phyloP scores from a whole-genome alignment of 2,113 vertebrate species.

The Pleuronectes platessa region DNA sequence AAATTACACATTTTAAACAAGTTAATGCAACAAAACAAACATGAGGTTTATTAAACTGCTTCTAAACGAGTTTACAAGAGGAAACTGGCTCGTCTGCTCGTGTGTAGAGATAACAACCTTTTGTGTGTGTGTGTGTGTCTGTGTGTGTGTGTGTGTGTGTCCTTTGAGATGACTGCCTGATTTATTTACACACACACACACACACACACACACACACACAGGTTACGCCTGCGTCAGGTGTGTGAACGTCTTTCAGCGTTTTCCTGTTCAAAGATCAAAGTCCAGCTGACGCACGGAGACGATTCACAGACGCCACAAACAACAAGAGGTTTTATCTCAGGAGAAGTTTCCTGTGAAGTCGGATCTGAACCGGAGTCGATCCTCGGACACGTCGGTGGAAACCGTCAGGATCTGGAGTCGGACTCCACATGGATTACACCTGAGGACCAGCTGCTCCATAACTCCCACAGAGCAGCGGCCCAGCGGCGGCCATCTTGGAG shows the following conservation, averaged over 20 bases:
- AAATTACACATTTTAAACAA: too few species aligned
- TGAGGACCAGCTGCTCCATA: conserved; percentile 32
- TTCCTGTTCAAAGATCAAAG: conserved; percentile 81
- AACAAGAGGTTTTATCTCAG: background rate
- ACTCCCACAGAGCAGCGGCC: conserved; percentile 24
- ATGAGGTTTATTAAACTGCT: too few species aligned
- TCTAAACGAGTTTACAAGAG: too few species aligned
- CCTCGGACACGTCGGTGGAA: background rate
- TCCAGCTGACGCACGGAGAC: conserved; percentile 61
- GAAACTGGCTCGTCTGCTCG: too few species aligned
- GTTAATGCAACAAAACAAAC: too few species aligned
- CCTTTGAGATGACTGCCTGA: conserved; percentile 6
- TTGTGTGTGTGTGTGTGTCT: too few species aligned
- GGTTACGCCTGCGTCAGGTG: conserved; percentile 56
- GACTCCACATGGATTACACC: conserved; percentile 71
- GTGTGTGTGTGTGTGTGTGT: too few species aligned
- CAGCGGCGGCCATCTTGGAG: conserved; percentile 66
- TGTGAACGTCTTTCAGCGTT: conserved; percentile 44
- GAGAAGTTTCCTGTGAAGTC: background rate
- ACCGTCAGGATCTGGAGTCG: background rate
- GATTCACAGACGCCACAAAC: conserved; percentile 15
- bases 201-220: conserved; percentile 21
- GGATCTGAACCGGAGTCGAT: background rate
- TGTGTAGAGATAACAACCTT: background rate
- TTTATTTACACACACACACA: conserved; percentile 61